These are phyloP conservation scores for Drosophila fulvimacula DNA, from an alignment of 2,888 invertebrate genomes.

Conservation along the genomic window DNA sequence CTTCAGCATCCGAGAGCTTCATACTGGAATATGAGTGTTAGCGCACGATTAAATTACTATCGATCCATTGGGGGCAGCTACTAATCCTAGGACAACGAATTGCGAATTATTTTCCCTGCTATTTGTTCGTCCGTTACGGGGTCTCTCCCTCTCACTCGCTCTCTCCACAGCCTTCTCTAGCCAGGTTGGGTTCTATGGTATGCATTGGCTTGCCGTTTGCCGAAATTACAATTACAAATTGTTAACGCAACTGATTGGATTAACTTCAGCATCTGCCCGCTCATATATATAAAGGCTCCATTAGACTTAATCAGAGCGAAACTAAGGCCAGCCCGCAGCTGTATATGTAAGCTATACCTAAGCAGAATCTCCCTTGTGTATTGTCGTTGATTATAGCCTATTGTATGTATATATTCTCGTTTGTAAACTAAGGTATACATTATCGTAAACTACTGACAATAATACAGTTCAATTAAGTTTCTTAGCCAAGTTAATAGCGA, in stretches of 20 bases:
- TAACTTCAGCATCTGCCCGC: conserved; percentile 6
- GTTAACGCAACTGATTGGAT: conserved; percentile 59
- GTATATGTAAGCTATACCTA: conserved; percentile 36
- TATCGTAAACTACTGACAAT: conserved; percentile 84
- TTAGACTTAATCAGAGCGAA: not conserved
- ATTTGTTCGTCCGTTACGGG: conserved; percentile 3
- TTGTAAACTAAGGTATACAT: conserved; percentile 42
- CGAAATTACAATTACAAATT: conserved; percentile 73
- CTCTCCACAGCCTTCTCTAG: no score
- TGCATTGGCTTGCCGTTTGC: conserved; percentile 45
- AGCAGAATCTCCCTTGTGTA: conserved; percentile 6
- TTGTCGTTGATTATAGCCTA: conserved; percentile 15
- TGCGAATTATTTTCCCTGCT: conserved; percentile 21
- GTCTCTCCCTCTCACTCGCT: not conserved
- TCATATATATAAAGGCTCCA: no score
- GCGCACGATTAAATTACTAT: conserved; percentile 68
- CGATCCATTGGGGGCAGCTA: conserved; percentile 34
- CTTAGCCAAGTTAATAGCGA: conserved; percentile 50
- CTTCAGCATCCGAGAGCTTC: conserved; percentile 71
- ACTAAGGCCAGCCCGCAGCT: conserved; percentile 8
- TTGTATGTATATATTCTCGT: not conserved
- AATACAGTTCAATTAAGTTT: conserved; percentile 80
- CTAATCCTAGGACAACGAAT: conserved; percentile 11
- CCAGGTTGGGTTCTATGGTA: conserved; percentile 27
- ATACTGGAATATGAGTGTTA: conserved; percentile 84